Evolutionary conservation across 2,888 invertebrate species (phyloP).

Genomic region (Nemoura dubitans): DNA sequence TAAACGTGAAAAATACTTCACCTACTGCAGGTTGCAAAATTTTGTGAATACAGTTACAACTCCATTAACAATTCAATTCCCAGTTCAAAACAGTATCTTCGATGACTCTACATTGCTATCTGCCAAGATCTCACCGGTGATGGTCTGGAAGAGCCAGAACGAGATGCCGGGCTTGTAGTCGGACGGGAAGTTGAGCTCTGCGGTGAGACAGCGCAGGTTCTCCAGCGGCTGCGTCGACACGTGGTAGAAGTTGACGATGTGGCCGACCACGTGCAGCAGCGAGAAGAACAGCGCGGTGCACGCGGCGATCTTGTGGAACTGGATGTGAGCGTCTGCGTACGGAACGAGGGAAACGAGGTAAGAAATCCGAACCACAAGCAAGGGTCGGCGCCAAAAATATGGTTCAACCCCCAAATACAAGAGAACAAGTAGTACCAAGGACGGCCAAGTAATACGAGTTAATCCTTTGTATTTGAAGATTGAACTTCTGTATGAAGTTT

Average conservation of each 20-base stretch:
- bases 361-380: slow-evolving; percentile 64
- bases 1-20: no score
- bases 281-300: slow-evolving; percentile 95
- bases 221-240: slow-evolving; percentile 95
- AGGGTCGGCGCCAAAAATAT: no score
- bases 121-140: slow-evolving; percentile 86
- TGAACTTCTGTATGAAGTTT: no score
- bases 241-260: slow-evolving; percentile 97
- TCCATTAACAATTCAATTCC: no score
- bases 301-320: slow-evolving; percentile 96
- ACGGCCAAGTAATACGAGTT: no score
- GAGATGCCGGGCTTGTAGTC: slow-evolving; percentile 94
- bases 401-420: no score
- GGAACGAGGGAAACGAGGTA: slow-evolving; percentile 75
- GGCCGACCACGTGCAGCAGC: slow-evolving; percentile 90
- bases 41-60: no score
- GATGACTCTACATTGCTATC: no score
- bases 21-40: no score
- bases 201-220: slow-evolving; percentile 89
- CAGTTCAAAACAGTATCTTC: no score
- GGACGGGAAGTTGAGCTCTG: slow-evolving; percentile 92
- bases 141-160: slow-evolving; percentile 95
- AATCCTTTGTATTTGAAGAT: no score
- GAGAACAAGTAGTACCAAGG: no score
- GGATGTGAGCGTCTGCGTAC: slow-evolving; percentile 84